Base-by-base conservation (phyloP, 2,797 vertebrate species). In the Pseudocheirus occidentalis region DNA sequence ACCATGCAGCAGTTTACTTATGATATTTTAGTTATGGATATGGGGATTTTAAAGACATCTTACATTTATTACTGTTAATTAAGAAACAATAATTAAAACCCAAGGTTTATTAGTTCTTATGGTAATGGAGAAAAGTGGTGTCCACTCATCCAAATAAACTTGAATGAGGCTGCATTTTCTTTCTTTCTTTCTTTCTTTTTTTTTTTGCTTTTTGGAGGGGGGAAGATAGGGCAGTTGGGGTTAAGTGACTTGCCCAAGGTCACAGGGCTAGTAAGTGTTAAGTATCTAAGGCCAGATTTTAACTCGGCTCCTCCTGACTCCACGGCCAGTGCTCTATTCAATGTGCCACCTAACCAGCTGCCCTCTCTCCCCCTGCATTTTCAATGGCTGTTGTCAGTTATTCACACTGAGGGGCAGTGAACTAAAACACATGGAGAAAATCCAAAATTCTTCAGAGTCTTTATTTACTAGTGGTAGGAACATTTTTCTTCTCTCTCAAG, bases 391-490 rank as follows among this genome's bases (percentile, higher is more conserved):
- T 13, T 28, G 40, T 91, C 18, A 0, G 91, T 89, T 93, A 91
- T 95, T 92, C 96, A 92, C 93, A 46, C 91, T 0, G 3, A 18
- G 90, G 95, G 89, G 50, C 52, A 56, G 5, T n/a, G 16, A 31
- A 40, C 16, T 73, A 73, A 73, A 73, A 73, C 16, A 21, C 16
- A 2, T 66, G 34, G 16, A 28, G n/a, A 73, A 56, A 57, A 55
- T 55, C 53, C 90, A 92, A 94, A 96, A 92, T 95, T 94, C 95
- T 81, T 62, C 54, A 50, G 50, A 58, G 92, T 55, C 24, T 73
- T 97, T 91, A 55, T 81, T 92, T 0, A 46, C 91, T 57, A 52
- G 0, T 94, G 93, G 96, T 96, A 97, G 96, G 95, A 93, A 95
- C 91, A 93, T 90, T 52, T 92, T 97, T 94, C 90, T 66, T 21